Conservation (phyloP, 2,797 vertebrate genomes). For the Hydrolagus colliei region DNA sequence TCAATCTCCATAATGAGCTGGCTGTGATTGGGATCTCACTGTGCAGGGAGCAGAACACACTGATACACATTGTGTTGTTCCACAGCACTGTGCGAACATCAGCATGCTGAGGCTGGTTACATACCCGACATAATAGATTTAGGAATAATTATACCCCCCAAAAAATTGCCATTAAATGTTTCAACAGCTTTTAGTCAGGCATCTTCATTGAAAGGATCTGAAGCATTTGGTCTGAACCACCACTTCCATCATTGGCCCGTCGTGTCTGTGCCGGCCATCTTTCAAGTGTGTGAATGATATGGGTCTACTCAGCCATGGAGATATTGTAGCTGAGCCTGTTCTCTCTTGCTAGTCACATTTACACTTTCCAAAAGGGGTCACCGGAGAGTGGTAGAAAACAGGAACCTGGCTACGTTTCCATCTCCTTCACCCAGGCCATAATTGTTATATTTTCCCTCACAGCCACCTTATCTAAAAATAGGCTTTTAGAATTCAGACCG, state of each 20-base stretch:
- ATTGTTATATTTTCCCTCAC: background rate
- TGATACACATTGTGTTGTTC: background rate
- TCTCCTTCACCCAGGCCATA: background rate
- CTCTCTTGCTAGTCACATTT: too few species aligned
- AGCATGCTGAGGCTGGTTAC: background rate
- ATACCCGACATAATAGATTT: background rate
- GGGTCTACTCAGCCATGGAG: too few species aligned
- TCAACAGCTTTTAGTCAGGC: background rate
- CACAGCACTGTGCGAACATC: background rate
- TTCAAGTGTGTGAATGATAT: too few species aligned
- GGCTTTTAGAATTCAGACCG: background rate
- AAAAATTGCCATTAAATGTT: background rate
- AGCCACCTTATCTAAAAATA: background rate
- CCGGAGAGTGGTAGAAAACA: too few species aligned
- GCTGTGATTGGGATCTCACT: background rate
- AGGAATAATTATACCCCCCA: background rate
- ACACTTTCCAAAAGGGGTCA: too few species aligned
- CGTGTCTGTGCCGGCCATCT: too few species aligned
- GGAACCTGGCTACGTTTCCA: background rate
- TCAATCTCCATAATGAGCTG: background rate
- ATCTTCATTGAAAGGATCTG: background rate
- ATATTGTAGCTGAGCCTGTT: too few species aligned
- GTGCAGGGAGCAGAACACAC: background rate
- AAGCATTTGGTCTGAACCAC: background rate
- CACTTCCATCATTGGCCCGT: too few species aligned